Conservation (phyloP, 2,888 invertebrate species). For the Meloe dianella region DNA sequence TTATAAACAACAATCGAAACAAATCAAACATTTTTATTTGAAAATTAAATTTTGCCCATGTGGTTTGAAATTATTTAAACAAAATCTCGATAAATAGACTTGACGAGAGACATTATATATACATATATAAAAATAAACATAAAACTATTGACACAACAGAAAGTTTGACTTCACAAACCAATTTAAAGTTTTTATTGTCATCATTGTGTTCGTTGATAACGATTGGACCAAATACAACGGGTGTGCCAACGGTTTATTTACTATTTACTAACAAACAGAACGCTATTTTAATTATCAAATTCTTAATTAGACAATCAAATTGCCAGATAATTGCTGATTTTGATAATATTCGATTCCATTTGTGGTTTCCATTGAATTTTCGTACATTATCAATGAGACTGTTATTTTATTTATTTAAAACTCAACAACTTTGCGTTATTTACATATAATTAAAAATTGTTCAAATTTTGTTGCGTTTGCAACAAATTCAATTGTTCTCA, state of each 20-base stretch:
- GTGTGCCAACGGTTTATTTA: not conserved
- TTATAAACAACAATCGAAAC: not conserved
- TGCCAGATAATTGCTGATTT: not conserved
- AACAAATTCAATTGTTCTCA: not conserved
- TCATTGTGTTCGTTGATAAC: not conserved
- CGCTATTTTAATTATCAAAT: not conserved
- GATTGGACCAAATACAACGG: not conserved
- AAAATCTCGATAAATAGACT: not conserved
- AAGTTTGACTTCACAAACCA: not conserved
- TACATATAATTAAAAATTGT: not conserved
- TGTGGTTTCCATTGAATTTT: not conserved
- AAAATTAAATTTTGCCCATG: not conserved
- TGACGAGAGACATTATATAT: too few relatives aligned
- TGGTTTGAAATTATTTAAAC: not conserved
- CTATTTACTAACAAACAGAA: not conserved
- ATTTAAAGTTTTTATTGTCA: conserved; percentile 6
- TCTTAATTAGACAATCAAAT: not conserved
- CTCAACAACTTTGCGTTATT: too few relatives aligned
- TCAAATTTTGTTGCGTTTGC: not conserved
- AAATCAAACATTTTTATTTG: not conserved
- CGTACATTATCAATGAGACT: too few relatives aligned
- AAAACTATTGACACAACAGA: not conserved
- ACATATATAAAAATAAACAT: too few relatives aligned
- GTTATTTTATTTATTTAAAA: too few relatives aligned
- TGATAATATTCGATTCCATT: not conserved